Base-by-base conservation (phyloP, 1,140 invertebrate species). In the Heliconius eleuchia region DNA sequence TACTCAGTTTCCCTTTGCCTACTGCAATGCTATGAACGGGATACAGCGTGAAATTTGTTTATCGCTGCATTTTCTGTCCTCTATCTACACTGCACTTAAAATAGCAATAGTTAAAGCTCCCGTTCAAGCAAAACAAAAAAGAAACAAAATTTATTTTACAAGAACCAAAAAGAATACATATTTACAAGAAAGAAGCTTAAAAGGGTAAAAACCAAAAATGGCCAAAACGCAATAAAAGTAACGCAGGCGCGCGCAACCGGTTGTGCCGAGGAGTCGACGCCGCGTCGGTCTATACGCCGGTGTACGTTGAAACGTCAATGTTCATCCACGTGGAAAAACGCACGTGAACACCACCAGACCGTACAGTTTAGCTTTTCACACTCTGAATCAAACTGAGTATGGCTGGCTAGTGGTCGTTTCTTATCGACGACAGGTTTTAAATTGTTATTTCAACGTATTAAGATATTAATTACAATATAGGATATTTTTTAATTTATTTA, bases 241-340 rank as follows among this genome's bases (percentile, higher is more conserved):
- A 39, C 5, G 30, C 71, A 23, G 23, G 18, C 71, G 34, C 3
- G 34, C 34, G n/a, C 16, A n/a, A 72, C 71, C 30, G 30, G 71
- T 72, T n/a, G 23, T 39, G 18, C 9, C n/a, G 18, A 37, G 34
- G 37, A 39, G 71, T 23, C 71, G n/a, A 39, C 71, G 18, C 16
- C 18, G 34, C 71, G 34, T 42, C 16, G 18, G 18, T 39, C n/a
- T 72, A 13, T 5, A 27, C 27, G 4, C 34, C 19, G 9, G 11
- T 27, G 27, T 71, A 27, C 30, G 34, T 37, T 37, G 34, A 76
- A 66, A 76, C 74, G 74, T 76, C 34, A 76, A 66, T 70, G 57
- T 60, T 70, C 60, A 46, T 46, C 74, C 74, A 71, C 66, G 57
- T 57, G 74, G 74, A 76, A 76, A 71, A 76, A 76, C 74, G 60